Conservation (phyloP, 1,140 invertebrate species). For the Aphelenchoides fujianensis region DNA sequence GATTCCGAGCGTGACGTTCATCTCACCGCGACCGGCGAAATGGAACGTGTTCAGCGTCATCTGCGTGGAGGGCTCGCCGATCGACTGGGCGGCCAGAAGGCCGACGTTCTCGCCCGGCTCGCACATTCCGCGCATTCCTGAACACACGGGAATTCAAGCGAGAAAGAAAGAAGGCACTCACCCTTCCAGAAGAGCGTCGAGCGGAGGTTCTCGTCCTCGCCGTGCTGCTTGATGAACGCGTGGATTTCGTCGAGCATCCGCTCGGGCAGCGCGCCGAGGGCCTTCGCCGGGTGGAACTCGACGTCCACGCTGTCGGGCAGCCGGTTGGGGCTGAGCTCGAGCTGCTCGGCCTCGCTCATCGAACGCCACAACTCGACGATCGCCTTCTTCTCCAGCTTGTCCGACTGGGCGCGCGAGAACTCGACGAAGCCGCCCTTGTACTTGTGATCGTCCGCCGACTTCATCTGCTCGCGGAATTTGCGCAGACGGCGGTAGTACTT, state of each 20-base stretch:
- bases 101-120: conserved; percentile 93
- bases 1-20: conserved; percentile 90
- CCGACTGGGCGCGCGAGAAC: conserved; percentile 11
- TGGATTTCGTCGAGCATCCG: conserved; percentile 51
- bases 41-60: conserved; percentile 99
- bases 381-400: conserved; percentile 17
- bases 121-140: conserved; percentile 72
- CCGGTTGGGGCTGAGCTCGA: conserved; percentile 12
- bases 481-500: conserved; percentile 13
- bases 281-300: conserved; percentile 32
- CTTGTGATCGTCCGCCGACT: background rate
- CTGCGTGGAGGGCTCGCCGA: conserved; percentile 97
- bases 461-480: background rate
- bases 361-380: conserved; percentile 21
- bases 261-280: conserved; percentile 57
- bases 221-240: conserved; percentile 15
- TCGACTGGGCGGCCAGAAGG: conserved; percentile 84
- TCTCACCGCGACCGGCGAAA: conserved; percentile 97
- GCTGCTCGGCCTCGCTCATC: conserved; percentile 13
- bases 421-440: conserved; percentile 18
- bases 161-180: conserved; percentile 23
- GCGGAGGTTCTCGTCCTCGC: conserved; percentile 26
- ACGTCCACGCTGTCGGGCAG: conserved; percentile 13
- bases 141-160: conserved; percentile 16
- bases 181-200: conserved; percentile 59